A percentile compares a stretch with the other conserved stretches of the same genome.
These are phyloP conservation scores for Pseudotriccus pelzelni DNA, from an alignment of 2,797 vertebrate species.

Conservation along the genomic window DNA sequence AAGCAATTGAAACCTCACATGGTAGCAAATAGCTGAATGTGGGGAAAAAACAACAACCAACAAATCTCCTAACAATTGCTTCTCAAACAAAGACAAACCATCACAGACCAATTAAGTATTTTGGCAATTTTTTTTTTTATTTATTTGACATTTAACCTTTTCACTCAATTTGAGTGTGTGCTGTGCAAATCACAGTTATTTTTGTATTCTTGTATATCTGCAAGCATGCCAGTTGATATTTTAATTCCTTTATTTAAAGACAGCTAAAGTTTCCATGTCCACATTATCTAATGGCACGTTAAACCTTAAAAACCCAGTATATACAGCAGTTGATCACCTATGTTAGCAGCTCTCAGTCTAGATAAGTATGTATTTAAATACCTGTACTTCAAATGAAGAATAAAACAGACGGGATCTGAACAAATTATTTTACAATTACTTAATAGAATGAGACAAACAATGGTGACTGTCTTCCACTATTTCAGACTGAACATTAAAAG, in stretches of 20 bases:
- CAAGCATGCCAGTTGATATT: background rate
- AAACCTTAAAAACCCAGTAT: background rate
- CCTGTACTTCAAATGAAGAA: background rate
- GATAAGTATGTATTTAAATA: background rate
- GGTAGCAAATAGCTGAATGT: background rate
- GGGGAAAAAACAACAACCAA: background rate
- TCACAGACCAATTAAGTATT: background rate
- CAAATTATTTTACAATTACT: background rate
- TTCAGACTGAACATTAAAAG: background rate
- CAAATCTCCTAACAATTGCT: background rate
- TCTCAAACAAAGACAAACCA: background rate
- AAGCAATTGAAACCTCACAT: slow-evolving; percentile 35
- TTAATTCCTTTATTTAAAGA: background rate
- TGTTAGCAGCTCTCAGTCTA: background rate
- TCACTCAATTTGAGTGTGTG: background rate
- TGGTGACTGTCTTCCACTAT: background rate
- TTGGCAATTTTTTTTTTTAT: background rate
- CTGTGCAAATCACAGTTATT: background rate
- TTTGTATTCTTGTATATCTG: background rate
- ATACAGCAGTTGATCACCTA: background rate
- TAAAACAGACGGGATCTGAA: background rate
- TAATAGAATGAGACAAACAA: background rate
- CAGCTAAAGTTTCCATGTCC: background rate
- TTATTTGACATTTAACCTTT: background rate
- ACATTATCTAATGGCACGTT: background rate